These are phyloP conservation scores for Drosophila sulfurigaster DNA, from an alignment of 1,140 invertebrate species.

Conservation along the genomic window DNA sequence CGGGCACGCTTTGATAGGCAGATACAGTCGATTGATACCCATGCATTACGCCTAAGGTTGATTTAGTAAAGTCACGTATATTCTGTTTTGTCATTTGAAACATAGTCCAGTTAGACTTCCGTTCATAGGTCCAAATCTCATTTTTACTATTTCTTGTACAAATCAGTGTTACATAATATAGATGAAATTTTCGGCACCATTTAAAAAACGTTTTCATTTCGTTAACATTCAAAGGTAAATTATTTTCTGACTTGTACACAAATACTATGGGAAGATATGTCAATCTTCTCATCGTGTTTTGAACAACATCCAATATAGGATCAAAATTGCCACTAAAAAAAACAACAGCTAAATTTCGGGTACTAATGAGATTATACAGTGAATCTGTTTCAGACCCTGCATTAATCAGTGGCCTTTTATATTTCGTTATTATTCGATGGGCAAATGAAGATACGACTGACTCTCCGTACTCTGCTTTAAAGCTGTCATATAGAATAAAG, in stretches of 20 bases:
- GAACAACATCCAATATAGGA: no score
- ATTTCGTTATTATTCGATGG: background rate
- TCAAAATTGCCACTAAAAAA: background rate
- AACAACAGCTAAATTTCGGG: background rate
- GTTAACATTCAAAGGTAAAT: background rate
- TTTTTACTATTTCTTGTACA: background rate
- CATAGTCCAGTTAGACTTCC: background rate
- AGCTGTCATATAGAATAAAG: background rate
- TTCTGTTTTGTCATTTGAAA: background rate
- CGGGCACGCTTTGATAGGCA: background rate
- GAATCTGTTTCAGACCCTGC: background rate
- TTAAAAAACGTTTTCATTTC: background rate
- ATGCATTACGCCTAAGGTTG: background rate
- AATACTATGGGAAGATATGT: background rate
- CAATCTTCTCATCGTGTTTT: background rate
- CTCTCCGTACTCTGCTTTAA: background rate
- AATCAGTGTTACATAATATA: background rate
- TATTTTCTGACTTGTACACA: background rate
- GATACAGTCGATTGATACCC: background rate
- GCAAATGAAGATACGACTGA: background rate
- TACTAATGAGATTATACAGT: background rate
- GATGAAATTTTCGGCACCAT: background rate
- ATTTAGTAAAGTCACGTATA: background rate
- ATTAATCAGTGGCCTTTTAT: background rate
- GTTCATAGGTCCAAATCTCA: slow-evolving; percentile 7